Percentiles rank a stretch among this genome's conserved stretches.
These are phyloP conservation scores for Falco punctatus DNA, from an alignment of 2,113 vertebrate species.

Conservation along the genomic window DNA sequence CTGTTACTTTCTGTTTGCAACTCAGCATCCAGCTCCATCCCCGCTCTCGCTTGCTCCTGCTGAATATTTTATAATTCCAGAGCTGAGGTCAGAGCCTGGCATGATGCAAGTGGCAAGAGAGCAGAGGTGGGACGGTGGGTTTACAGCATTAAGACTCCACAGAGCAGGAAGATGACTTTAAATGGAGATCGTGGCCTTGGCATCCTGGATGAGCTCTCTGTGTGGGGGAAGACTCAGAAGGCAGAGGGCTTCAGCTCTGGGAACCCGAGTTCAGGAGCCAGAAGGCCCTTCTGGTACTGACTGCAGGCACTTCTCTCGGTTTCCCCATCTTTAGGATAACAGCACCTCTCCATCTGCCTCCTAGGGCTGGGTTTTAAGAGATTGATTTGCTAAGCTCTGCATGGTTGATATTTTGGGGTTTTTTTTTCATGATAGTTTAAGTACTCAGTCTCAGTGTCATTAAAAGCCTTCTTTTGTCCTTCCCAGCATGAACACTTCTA, in stretches of 20 bases:
- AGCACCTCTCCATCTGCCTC: not conserved
- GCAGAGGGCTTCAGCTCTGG: not conserved
- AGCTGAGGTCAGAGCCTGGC: not conserved
- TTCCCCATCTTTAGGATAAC: not conserved
- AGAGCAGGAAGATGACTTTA: not conserved
- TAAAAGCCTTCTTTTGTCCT: not conserved
- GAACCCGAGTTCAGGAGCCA: not conserved
- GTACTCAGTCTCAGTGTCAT: not conserved
- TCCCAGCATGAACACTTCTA: not conserved
- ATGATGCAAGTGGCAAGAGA: not conserved
- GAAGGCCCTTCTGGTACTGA: not conserved
- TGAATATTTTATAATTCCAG: fast-evolving
- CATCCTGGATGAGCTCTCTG: not conserved
- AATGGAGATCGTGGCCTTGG: not conserved
- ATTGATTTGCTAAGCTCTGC: not conserved
- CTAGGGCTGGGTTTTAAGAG: not conserved
- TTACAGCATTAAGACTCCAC: not conserved
- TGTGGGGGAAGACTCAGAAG: not conserved
- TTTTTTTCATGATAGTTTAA: not conserved
- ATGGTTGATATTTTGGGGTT: not conserved
- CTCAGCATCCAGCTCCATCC: not conserved
- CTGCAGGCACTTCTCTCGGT: not conserved
- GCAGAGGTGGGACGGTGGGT: not conserved
- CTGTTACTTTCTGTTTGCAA: not conserved
- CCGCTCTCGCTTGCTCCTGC: not conserved